Evolutionary conservation across 2,797 vertebrate genomes (phyloP).

Genomic region (Rhinogobio ventralis): DNA sequence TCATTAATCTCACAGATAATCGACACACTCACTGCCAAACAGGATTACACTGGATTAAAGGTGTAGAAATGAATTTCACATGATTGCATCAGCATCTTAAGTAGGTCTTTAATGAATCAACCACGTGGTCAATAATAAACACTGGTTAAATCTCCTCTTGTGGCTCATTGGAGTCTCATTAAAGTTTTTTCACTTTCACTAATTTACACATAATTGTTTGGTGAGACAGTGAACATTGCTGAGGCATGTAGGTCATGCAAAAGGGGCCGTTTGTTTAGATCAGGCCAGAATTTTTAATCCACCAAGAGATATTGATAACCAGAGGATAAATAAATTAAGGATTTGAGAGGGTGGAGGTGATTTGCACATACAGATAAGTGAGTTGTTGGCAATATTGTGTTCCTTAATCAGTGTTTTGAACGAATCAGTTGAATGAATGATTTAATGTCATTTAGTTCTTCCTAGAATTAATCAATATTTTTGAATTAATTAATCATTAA

Average conservation of each 20-base stretch:
- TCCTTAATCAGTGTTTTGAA: background rate
- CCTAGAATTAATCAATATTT: background rate
- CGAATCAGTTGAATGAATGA: background rate
- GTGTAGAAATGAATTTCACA: conserved; percentile 32
- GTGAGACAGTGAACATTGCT: background rate
- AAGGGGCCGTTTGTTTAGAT: background rate
- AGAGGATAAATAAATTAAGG: background rate
- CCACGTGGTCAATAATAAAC: background rate
- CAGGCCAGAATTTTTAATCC: background rate
- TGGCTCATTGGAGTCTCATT: background rate
- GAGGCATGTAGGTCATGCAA: background rate
- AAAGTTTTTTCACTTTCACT: background rate
- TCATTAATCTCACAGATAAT: conserved; percentile 32
- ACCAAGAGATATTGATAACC: background rate
- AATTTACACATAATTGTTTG: background rate
- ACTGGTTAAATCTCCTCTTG: background rate
- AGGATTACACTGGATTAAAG: conserved; percentile 33
- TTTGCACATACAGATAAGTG: background rate
- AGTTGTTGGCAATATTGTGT: background rate
- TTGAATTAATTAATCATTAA: background rate
- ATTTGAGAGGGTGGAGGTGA: background rate
- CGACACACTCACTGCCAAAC: conserved; percentile 5
- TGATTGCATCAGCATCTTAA: conserved; percentile 39
- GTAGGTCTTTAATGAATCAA: conserved; percentile 10
- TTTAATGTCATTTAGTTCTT: background rate